phyloP scores from a whole-genome alignment of 2,888 invertebrate species.

The Synanthedon tipuliformis region DNA sequence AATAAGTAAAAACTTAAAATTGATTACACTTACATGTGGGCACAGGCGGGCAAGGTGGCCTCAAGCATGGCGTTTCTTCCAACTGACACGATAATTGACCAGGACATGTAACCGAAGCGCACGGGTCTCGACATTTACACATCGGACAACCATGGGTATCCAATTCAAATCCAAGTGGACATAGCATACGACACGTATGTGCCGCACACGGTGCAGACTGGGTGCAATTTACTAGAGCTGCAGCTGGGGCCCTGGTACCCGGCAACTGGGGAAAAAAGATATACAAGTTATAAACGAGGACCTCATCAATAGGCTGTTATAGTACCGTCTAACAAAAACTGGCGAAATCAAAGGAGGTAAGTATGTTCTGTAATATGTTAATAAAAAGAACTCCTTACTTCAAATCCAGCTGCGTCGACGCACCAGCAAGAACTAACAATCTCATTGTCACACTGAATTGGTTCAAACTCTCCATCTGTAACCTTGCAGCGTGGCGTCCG shows the following conservation, averaged over 20 bases:
- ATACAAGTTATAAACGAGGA: neutral
- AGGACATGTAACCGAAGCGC: constrained; percentile 80
- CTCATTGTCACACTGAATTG: constrained; percentile 81
- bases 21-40: constrained; percentile 75
- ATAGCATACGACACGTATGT: constrained; percentile 88
- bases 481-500: constrained; percentile 79
- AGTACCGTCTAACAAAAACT: too few relatives aligned
- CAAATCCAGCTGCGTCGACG: constrained; percentile 82
- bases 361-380: too few relatives aligned
- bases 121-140: constrained; percentile 86
- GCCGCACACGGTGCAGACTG: constrained; percentile 78
- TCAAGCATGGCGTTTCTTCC: constrained; percentile 81
- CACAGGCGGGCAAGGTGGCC: constrained; percentile 85
- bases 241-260: constrained; percentile 77
- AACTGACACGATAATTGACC: constrained; percentile 81
- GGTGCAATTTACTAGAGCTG: constrained; percentile 76
- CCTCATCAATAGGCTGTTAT: too few relatives aligned
- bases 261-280: constrained; percentile 52
- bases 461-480: constrained; percentile 79
- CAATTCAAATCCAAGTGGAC: constrained; percentile 84
- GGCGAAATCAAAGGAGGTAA: too few relatives aligned
- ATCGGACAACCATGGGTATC: constrained; percentile 77
- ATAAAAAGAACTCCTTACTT: constrained; percentile 36
- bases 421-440: constrained; percentile 85
- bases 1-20: too few relatives aligned